Evolutionary conservation across 2,888 invertebrate species (phyloP).

Genomic region (Drosophila borealis): DNA sequence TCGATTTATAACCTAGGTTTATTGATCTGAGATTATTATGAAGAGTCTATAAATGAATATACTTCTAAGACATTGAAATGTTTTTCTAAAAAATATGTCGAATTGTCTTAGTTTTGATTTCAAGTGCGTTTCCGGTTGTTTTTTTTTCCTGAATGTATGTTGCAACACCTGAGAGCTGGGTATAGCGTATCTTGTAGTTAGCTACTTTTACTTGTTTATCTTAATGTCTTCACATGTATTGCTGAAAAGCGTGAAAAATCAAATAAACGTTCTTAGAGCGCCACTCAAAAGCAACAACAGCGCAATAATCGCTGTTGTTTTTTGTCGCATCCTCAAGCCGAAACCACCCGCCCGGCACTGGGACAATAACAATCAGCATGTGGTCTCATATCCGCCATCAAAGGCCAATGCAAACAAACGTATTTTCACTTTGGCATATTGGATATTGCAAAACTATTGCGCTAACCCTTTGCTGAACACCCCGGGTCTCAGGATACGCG

Average conservation of each 20-base stretch:
- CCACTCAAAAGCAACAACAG: conserved; percentile 22
- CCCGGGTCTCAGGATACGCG: conserved; percentile 11
- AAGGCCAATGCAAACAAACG: conserved; percentile 63
- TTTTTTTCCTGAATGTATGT: too few species aligned
- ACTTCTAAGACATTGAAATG: too few species aligned
- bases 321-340: conserved; percentile 3
- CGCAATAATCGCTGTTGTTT: conserved; percentile 31
- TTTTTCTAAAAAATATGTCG: too few species aligned
- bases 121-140: too few species aligned
- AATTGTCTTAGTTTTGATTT: too few species aligned
- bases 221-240: conserved; percentile 18
- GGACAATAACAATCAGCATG: conserved; percentile 81
- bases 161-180: too few species aligned
- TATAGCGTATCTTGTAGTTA: neutral
- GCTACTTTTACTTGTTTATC: conserved; percentile 1
- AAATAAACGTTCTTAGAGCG: conserved; percentile 23
- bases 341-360: conserved; percentile 31
- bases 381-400: conserved; percentile 74
- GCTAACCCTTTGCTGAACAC: conserved; percentile 60
- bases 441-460: conserved; percentile 79
- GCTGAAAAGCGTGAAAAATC: conserved; percentile 29
- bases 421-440: conserved; percentile 49
- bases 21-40: too few species aligned
- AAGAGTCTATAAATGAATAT: too few species aligned
- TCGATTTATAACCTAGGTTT: too few species aligned